Conservation (phyloP, 2,888 invertebrate species). For the Penaeus monodon region DNA sequence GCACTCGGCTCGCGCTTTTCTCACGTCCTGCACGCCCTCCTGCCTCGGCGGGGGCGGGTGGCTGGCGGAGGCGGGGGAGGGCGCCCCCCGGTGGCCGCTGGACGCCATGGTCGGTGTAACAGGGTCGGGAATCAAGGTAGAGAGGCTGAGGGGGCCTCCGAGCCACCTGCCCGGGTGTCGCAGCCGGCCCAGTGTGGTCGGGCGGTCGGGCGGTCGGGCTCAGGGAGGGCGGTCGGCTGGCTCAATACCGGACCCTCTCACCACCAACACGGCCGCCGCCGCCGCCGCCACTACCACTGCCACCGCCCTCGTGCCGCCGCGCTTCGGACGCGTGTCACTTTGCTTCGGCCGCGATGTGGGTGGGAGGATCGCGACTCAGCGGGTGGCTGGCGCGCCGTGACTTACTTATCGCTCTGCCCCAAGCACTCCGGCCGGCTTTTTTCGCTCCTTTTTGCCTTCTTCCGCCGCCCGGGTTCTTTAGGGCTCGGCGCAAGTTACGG, state of each 20-base stretch:
- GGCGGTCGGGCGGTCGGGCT: slow-evolving; percentile 34
- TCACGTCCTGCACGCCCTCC: neutral
- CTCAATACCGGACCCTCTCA: slow-evolving; percentile 54
- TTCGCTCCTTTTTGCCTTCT: slow-evolving; percentile 1
- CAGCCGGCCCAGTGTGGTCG: slow-evolving; percentile 43
- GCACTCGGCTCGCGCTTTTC: slow-evolving; percentile 35
- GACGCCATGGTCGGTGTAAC: too few relatives aligned
- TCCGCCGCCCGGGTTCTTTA: too few relatives aligned
- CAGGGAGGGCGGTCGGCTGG: slow-evolving; percentile 54
- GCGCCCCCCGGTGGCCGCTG: too few relatives aligned
- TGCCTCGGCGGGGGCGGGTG: slow-evolving; percentile 3
- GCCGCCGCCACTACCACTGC: slow-evolving; percentile 40
- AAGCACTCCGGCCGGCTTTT: slow-evolving; percentile 22
- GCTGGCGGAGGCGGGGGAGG: neutral
- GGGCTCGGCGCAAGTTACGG: neutral
- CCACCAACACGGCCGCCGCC: slow-evolving; percentile 51
- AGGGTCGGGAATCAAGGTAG: neutral
- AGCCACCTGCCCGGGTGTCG: slow-evolving; percentile 47
- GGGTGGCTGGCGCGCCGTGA: slow-evolving; percentile 30
- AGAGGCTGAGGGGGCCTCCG: slow-evolving; percentile 41
- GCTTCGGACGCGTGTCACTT: slow-evolving; percentile 50
- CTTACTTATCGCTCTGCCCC: slow-evolving; percentile 45
- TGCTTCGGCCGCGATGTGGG: slow-evolving; percentile 38
- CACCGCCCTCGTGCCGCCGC: slow-evolving; percentile 40
- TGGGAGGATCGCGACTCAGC: slow-evolving; percentile 35